A percentile compares a stretch with the other conserved stretches of the same genome.
Conservation (phyloP, 2,888 invertebrate genomes). For the Strigamia crassipes region DNA sequence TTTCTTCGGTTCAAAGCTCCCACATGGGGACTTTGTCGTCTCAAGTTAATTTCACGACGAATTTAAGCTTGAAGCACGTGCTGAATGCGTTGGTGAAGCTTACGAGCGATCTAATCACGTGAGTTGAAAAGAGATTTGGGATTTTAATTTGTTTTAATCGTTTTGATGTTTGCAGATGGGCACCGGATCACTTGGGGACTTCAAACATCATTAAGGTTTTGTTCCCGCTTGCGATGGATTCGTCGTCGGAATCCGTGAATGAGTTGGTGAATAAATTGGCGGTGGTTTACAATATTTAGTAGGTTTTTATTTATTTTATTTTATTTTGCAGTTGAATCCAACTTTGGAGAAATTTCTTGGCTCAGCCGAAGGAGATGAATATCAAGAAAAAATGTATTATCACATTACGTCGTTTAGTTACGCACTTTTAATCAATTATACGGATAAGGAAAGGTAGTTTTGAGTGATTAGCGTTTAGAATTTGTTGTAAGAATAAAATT, state of each 20-base stretch:
- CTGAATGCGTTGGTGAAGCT: constrained; percentile 69
- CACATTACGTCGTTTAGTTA: constrained; percentile 72
- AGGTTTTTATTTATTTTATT: constrained; percentile 15
- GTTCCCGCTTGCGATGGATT: constrained; percentile 76
- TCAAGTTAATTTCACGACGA: constrained; percentile 65
- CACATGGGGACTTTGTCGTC: constrained; percentile 70
- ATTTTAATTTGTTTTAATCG: no score
- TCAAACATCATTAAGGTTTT: constrained; percentile 68
- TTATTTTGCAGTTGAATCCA: constrained; percentile 54
- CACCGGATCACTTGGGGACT: constrained; percentile 65
- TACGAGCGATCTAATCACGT: constrained; percentile 65
- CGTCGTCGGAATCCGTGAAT: constrained; percentile 74
- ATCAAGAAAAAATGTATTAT: constrained; percentile 68
- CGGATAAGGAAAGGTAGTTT: constrained; percentile 62
- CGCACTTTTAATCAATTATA: constrained; percentile 66
- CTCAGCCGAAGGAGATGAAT: constrained; percentile 69
- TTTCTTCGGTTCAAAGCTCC: constrained; percentile 71
- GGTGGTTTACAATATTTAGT: neutral
- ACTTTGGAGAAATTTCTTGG: constrained; percentile 68
- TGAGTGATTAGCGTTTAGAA: constrained; percentile 14
- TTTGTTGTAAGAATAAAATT: neutral
- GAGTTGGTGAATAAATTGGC: constrained; percentile 61
- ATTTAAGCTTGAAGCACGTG: constrained; percentile 69
- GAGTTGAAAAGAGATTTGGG: constrained; percentile 51
- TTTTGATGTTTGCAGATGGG: constrained; percentile 57